phyloP scores from a whole-genome alignment of 1,140 invertebrate genomes.

The Yoshiicerus persimilis region DNA sequence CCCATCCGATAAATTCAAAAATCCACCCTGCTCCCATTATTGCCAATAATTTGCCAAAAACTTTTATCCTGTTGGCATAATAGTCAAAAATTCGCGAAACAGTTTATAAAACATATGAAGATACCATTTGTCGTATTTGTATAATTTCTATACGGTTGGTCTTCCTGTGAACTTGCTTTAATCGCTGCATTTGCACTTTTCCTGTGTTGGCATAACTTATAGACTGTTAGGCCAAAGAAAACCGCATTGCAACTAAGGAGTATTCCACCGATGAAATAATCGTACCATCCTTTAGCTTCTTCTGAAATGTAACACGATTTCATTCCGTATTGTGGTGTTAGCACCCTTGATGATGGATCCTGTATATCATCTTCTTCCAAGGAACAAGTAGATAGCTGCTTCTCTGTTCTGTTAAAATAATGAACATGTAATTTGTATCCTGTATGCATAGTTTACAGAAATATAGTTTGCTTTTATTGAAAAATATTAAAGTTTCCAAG shows the following conservation, averaged over 20 bases:
- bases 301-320: constrained; percentile 21
- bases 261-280: constrained; percentile 50
- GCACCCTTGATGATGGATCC: neutral
- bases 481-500: too few species aligned
- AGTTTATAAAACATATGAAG: neutral
- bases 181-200: constrained; percentile 47
- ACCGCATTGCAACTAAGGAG: constrained; percentile 52
- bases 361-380: neutral
- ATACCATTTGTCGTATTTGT: neutral
- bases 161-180: constrained; percentile 31
- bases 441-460: too few species aligned
- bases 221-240: constrained; percentile 52
- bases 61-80: constrained; percentile 58
- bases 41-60: constrained; percentile 70
- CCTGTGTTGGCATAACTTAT: neutral
- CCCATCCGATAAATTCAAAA: constrained; percentile 66
- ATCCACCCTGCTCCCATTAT: constrained; percentile 74
- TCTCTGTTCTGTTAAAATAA: neutral
- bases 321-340: neutral
- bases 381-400: neutral
- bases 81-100: neutral
- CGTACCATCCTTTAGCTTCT: constrained; percentile 39
- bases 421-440: neutral
- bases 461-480: too few species aligned
- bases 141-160: neutral